These are phyloP conservation scores for Entomobrya multifasciata DNA, from an alignment of 2,888 invertebrate genomes.

Conservation along the genomic window DNA sequence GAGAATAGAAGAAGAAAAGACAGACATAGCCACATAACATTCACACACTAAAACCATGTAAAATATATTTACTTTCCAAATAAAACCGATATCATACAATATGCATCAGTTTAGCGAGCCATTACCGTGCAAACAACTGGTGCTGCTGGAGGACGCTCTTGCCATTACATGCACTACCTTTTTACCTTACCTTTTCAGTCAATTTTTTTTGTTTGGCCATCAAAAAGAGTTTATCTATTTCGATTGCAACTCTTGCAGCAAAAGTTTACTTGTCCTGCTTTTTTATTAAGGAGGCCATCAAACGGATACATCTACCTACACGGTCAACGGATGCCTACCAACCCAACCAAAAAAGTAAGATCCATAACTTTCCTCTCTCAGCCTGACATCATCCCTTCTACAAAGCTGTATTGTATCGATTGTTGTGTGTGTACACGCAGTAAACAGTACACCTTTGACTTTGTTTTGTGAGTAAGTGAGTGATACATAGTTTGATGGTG, in stretches of 20 bases:
- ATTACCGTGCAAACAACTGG: conserved; percentile 39
- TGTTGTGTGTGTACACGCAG: conserved; percentile 13
- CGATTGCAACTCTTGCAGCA: conserved; percentile 11
- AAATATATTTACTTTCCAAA: conserved; percentile 30
- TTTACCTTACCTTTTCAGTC: background rate
- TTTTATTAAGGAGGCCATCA: background rate
- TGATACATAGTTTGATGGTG: conserved; percentile 27
- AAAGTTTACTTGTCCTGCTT: background rate
- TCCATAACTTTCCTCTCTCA: conserved; percentile 4
- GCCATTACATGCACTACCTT: background rate
- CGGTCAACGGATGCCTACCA: too few relatives aligned
- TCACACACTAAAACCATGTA: background rate
- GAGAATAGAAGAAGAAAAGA: background rate
- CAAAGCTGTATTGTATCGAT: conserved; percentile 31
- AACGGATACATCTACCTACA: background rate
- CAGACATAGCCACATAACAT: background rate
- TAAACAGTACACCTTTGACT: too few relatives aligned
- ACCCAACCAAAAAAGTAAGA: too few relatives aligned
- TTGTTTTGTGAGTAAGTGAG: too few relatives aligned
- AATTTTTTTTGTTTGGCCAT: conserved; percentile 18
- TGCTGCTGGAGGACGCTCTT: background rate
- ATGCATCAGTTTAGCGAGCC: conserved; percentile 49
- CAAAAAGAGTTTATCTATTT: conserved; percentile 25
- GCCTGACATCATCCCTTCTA: background rate
- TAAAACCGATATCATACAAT: conserved; percentile 55